Base-by-base conservation (phyloP, 2,797 vertebrate species). In the Typhlichthys eigenmanni region DNA sequence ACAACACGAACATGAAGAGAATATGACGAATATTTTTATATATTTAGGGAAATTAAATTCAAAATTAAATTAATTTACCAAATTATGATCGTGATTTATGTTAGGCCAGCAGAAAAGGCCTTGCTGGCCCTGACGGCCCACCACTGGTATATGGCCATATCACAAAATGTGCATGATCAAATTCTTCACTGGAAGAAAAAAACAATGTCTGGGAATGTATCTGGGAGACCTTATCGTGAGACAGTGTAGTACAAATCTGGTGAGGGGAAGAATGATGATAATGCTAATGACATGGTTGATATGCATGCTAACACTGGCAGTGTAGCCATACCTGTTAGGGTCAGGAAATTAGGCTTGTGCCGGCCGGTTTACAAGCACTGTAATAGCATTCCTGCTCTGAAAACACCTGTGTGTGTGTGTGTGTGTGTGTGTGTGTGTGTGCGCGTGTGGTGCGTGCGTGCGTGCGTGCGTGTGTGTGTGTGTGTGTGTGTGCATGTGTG, bases 301-400 rank as follows among this genome's bases (percentile, higher is more conserved):
- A 56, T 10, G 60, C 7, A 38, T 13, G 32, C 14, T 58, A 58
- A 58, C 19, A 56, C 29, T 70, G 55, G 19, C 19, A 66, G 61
- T 52, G 62, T 43, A 64, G 24, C 50, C 63, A 54, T 54, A 71
- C 82, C 73, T 79, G 76, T 71, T 83, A 74, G 64, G 71, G 80
- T 77, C 66, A 80, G 73, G 74, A 76, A 80, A 32, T 3, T 56
- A 61, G 24, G 52, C 47, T 63, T 81, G 38, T 75, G 64, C 61
- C 68, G 72, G 72, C 12, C 83, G 76, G 84, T 85, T 91, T 79
- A 89, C 73, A 84, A 85, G 73, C 60, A 71, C 68, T 70, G 72
- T 83, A 83, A 85, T 82, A 70, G 60, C 85, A 85, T 88, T 88
- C 85, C 80, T 76, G 65, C 60, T 72, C 55, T 80, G 75, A 80